Conservation (phyloP, 2,888 invertebrate species). For the Clistopyga incitator region DNA sequence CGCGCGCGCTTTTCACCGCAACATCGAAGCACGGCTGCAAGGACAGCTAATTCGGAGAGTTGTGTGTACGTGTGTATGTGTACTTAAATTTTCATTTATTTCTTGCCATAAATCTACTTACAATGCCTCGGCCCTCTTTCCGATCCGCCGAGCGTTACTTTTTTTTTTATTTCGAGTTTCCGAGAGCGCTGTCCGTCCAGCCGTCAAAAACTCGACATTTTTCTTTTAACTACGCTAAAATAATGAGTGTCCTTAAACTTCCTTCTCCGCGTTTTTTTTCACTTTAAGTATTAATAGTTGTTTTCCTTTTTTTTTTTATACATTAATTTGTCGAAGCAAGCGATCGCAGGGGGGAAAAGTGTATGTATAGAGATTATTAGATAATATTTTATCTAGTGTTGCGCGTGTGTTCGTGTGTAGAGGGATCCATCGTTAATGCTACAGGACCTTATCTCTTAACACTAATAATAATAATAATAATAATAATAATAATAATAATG, state of each 20-base stretch:
- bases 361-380: conserved; percentile 79
- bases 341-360: conserved; percentile 78
- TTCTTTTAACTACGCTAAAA: conserved; percentile 65
- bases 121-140: conserved; percentile 64
- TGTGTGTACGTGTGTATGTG: conserved; percentile 16
- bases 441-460: conserved; percentile 78
- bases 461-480: conserved; percentile 76
- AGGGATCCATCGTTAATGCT: conserved; percentile 75
- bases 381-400: conserved; percentile 76
- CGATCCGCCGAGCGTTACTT: conserved; percentile 44
- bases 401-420: conserved; percentile 41
- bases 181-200: conserved; percentile 68
- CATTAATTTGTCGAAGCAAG: conserved; percentile 82
- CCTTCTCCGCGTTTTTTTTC: conserved; percentile 64
- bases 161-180: conserved; percentile 7
- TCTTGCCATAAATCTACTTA: conserved; percentile 60
- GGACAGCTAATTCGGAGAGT: conserved; percentile 67
- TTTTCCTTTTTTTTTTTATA: conserved; percentile 75
- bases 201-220: conserved; percentile 61
- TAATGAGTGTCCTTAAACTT: conserved; percentile 74
- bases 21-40: conserved; percentile 67
- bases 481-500: conserved; percentile 68
- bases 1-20: conserved; percentile 37
- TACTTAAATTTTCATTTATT: conserved; percentile 25
- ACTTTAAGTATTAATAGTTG: conserved; percentile 69